These are phyloP conservation scores for Lamellibrachia satsuma DNA, from an alignment of 2,888 invertebrate species.

Conservation along the genomic window DNA sequence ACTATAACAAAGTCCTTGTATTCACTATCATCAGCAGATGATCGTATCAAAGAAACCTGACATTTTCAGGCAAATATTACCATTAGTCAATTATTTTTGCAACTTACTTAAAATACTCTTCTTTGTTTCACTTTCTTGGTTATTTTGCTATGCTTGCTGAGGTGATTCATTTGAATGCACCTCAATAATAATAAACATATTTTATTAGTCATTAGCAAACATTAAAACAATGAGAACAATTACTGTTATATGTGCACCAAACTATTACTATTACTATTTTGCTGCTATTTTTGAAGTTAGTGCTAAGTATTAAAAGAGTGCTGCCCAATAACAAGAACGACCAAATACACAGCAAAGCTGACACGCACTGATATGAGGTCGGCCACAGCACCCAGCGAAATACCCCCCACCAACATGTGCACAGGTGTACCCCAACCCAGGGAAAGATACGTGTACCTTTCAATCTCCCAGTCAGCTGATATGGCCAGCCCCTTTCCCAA, in stretches of 20 bases:
- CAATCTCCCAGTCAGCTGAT: conserved; percentile 7
- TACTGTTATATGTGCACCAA: neutral
- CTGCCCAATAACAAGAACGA: neutral
- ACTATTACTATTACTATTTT: neutral
- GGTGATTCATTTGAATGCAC: neutral
- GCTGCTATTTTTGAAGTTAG: neutral
- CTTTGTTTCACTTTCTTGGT: neutral
- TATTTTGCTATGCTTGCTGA: neutral
- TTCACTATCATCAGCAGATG: neutral
- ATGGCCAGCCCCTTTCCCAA: neutral
- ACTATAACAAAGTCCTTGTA: neutral
- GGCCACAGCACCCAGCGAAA: neutral
- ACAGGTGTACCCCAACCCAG: neutral
- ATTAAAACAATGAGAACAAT: neutral
- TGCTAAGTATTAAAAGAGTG: neutral
- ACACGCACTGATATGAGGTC: neutral
- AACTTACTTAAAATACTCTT: neutral
- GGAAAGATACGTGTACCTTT: neutral
- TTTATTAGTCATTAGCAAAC: too few relatives aligned
- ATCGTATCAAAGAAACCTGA: neutral
- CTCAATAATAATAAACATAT: neutral
- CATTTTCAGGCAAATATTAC: neutral
- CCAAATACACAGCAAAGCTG: neutral
- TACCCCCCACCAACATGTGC: neutral
- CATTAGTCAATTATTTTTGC: neutral